Percentiles rank a stretch among this genome's conserved stretches.
These are phyloP conservation scores for Polietes domitor DNA, from an alignment of 2,888 invertebrate genomes.

Conservation along the genomic window DNA sequence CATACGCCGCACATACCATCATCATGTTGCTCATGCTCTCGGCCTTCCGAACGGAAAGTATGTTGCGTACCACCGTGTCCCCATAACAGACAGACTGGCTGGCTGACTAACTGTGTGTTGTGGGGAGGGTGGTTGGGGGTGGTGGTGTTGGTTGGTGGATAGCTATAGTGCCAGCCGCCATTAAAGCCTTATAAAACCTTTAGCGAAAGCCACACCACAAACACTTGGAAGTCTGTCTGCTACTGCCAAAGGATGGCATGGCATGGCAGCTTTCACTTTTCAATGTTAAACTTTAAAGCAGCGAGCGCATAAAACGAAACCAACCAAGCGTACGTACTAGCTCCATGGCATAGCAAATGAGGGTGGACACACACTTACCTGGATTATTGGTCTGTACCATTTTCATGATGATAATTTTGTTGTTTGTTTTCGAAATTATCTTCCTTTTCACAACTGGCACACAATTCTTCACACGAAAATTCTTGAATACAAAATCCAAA, in stretches of 20 bases:
- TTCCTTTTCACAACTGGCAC: background rate
- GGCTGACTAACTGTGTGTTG: too few species aligned
- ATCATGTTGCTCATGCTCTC: background rate
- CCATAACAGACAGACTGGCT: too few species aligned
- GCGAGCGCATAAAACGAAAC: background rate
- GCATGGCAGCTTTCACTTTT: slow-evolving; percentile 60
- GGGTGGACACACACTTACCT: slow-evolving; percentile 59
- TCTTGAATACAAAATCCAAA: background rate
- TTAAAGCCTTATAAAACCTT: slow-evolving; percentile 20
- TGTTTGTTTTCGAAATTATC: background rate
- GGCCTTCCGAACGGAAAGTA: background rate
- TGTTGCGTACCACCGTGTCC: background rate
- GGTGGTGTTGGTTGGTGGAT: background rate
- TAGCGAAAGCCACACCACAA: background rate
- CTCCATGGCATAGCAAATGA: background rate
- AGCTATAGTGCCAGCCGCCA: slow-evolving; percentile 20
- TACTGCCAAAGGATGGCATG: background rate
- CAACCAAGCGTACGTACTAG: background rate
- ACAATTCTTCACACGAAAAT: background rate
- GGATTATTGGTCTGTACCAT: slow-evolving; percentile 68
- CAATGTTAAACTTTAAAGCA: slow-evolving; percentile 53
- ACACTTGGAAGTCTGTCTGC: background rate
- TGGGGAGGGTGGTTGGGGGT: too few species aligned
- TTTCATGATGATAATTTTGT: slow-evolving; percentile 53
- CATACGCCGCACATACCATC: background rate